Base-by-base conservation (phyloP, 2,113 vertebrate species). In the Lophius piscatorius region DNA sequence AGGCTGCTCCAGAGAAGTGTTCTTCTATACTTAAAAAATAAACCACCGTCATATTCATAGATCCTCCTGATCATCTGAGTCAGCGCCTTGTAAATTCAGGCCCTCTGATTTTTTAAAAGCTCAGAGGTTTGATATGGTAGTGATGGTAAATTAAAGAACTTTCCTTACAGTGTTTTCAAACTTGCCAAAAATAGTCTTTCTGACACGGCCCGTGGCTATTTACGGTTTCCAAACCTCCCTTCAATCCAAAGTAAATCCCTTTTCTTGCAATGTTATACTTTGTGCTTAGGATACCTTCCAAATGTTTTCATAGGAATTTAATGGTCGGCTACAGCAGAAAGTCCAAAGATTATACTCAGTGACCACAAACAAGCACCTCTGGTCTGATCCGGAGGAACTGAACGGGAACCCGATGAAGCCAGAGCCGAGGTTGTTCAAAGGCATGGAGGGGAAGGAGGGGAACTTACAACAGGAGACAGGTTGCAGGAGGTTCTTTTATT, bases 171-270 rank as follows among this genome's bases (percentile, higher is more conserved):
- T 7, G 33, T 39, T 40, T 24, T 29, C 6, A 13, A 36, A 6
- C 4, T 3, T 38, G 35, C 35, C 16, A n/a, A 1, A 38, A 38
- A 6, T 38, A 16, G 16, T 2, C 5, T 4, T n/a, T 17, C n/a
- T n/a, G n/a, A n/a, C n/a, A n/a, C n/a, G n/a, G n/a, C 29, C 3
- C 5, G 8, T 56, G 20, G 42, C 61, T 70, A 46, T 76, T 71
- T 74, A 55, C 8, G 14, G 14, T 62, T 71, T 63, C 0, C 63
- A 83, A 82, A 63, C 39, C 58, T 67, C 21, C 26, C 17, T n/a
- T 58, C 29, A 48, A 63, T 85, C 67, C 61, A 69, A 70, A 74
- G 52, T 81, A 77, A 78, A 78, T 71, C 45, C 36, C 35, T 2
- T 34, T 59, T 12, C 54, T 56, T 47, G 64, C 42, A 77, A 63